A percentile compares a stretch with the other conserved stretches of the same genome.
Evolutionary conservation across 2,113 vertebrate genomes (phyloP).

Genomic region (Papio anubis): DNA sequence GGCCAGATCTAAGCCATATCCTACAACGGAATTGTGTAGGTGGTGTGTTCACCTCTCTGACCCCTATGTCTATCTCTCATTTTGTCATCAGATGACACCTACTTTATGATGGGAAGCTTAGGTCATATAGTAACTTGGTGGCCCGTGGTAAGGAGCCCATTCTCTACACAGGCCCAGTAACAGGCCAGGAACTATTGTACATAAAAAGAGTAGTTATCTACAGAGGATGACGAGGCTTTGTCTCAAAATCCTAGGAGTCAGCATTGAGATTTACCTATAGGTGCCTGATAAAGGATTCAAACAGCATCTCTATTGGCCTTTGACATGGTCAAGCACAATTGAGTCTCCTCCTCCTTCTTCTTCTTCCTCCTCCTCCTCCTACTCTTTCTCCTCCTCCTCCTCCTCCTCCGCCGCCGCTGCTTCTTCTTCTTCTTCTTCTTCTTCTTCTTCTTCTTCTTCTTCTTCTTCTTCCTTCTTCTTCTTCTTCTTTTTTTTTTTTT

Average conservation of each 20-base stretch:
- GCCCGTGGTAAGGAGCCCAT: not conserved
- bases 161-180: not conserved
- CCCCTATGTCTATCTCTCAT: not conserved
- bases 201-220: no score
- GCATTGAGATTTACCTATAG: not conserved
- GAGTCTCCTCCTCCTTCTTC: not conserved
- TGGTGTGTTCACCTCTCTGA: not conserved
- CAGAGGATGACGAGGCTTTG: no score
- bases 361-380: no score
- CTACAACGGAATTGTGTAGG: not conserved
- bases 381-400: no score
- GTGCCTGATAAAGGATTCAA: not conserved
- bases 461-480: no score
- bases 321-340: not conserved
- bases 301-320: not conserved
- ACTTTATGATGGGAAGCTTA: not conserved
- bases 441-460: no score
- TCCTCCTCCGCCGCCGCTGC: no score
- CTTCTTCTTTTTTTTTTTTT: no score
- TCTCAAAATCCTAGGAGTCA: not conserved
- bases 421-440: not conserved
- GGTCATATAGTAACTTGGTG: not conserved
- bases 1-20: not conserved
- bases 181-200: not conserved
- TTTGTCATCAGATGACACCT: not conserved